A percentile compares a stretch with the other conserved stretches of the same genome.
phyloP scores from a whole-genome alignment of 2,888 invertebrate species.

The Phengaris alcon region DNA sequence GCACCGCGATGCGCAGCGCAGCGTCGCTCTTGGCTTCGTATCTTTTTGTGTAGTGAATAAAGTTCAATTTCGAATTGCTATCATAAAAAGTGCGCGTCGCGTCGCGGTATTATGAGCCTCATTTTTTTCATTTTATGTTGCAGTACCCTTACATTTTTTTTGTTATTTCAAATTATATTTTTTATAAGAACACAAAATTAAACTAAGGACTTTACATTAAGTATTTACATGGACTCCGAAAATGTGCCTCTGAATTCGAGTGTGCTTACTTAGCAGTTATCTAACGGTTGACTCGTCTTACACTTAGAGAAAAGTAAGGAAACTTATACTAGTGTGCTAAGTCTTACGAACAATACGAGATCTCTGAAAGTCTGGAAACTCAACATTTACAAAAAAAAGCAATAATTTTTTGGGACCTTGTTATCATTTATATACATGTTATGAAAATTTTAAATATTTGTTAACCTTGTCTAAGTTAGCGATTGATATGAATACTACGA shows the following conservation, averaged over 20 bases:
- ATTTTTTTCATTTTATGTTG: slow-evolving; percentile 44
- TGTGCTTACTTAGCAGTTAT: slow-evolving; percentile 46
- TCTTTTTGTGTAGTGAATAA: too few relatives aligned
- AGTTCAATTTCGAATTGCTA: too few relatives aligned
- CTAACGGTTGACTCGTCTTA: slow-evolving; percentile 42
- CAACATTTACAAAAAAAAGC: slow-evolving; percentile 67
- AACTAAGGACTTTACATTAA: slow-evolving; percentile 46
- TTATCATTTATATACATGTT: slow-evolving; percentile 26
- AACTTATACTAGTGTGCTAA: slow-evolving; percentile 59
- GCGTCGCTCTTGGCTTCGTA: too few relatives aligned
- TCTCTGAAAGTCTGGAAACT: slow-evolving; percentile 79
- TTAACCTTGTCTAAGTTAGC: slow-evolving; percentile 4
- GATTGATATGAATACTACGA: slow-evolving; percentile 19
- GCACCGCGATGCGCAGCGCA: too few relatives aligned
- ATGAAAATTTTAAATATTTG: slow-evolving; percentile 17
- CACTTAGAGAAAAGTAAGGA: slow-evolving; percentile 32
- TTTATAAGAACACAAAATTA: slow-evolving; percentile 60
- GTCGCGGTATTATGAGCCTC: too few relatives aligned
- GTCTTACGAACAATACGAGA: slow-evolving; percentile 75
- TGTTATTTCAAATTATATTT: slow-evolving; percentile 35
- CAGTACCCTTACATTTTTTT: slow-evolving; percentile 29
- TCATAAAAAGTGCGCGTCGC: too few relatives aligned
- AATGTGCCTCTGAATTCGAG: slow-evolving; percentile 46
- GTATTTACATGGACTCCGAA: slow-evolving; percentile 53
- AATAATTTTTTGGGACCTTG: slow-evolving; percentile 21